Conservation (phyloP, 2,888 invertebrate genomes). For the Agelastica alni region DNA sequence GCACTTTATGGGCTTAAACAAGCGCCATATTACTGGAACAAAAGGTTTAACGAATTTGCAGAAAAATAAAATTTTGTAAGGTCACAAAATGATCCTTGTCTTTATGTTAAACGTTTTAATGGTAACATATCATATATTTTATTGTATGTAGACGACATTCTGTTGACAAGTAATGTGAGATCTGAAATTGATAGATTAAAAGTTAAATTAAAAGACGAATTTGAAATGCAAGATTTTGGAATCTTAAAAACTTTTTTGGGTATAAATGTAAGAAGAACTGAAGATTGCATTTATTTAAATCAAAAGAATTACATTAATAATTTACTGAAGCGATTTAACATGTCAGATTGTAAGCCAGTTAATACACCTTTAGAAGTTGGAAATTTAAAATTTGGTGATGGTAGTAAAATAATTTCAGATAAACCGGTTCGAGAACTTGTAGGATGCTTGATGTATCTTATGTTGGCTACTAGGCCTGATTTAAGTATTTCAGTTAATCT, state of each 20-base stretch:
- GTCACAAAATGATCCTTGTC: conserved; percentile 36
- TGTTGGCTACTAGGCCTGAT: conserved; percentile 25
- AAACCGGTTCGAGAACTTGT: conserved; percentile 23
- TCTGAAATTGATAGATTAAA: conserved; percentile 31
- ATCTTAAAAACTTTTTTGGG: background rate
- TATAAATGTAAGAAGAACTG: background rate
- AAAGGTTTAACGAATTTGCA: conserved; percentile 33
- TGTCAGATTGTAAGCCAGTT: background rate
- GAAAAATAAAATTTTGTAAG: conserved; percentile 29
- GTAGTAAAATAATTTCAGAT: background rate
- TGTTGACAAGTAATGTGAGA: conserved; percentile 33
- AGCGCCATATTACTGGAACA: conserved; percentile 42
- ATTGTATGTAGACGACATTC: conserved; percentile 42
- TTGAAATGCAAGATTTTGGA: background rate
- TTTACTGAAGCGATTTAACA: background rate
- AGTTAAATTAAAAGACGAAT: background rate
- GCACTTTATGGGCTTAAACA: conserved; percentile 45
- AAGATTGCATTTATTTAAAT: background rate
- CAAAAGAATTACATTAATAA: background rate
- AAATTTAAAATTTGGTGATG: background rate
- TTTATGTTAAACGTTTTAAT: conserved; percentile 24
- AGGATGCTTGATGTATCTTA: conserved; percentile 27
- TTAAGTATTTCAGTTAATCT: conserved; percentile 25
- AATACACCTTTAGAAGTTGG: conserved; percentile 10
- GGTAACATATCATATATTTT: conserved; percentile 24